A percentile compares a stretch with the other conserved stretches of the same genome.
phyloP scores from a whole-genome alignment of 2,888 invertebrate genomes.

The Polymixis lichenea region DNA sequence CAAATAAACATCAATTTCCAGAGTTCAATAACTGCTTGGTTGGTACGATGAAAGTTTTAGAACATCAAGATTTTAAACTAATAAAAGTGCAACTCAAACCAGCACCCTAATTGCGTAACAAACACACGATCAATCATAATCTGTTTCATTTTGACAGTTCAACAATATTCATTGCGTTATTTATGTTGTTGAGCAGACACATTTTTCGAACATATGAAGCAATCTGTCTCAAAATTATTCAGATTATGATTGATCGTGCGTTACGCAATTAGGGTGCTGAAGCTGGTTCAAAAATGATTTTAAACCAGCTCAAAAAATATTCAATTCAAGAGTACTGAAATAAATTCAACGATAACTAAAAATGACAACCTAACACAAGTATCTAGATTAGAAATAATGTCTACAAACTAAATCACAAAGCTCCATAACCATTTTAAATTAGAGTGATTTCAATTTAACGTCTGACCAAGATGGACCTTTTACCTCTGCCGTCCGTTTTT shows the following conservation, averaged over 20 bases:
- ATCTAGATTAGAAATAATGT: slow-evolving; percentile 8
- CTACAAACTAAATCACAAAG: slow-evolving; percentile 1
- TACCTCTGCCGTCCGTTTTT: slow-evolving; percentile 44
- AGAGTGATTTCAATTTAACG: slow-evolving; percentile 29
- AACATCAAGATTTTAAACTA: neutral
- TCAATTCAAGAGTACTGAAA: neutral
- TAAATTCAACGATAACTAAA: neutral
- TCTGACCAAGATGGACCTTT: slow-evolving; percentile 11
- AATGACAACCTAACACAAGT: neutral
- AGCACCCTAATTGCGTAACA: too few relatives aligned
- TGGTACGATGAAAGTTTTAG: slow-evolving; percentile 7
- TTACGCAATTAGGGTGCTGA: too few relatives aligned
- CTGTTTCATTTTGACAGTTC: too few relatives aligned
- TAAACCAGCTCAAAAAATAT: neutral
- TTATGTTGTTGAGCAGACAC: too few relatives aligned
- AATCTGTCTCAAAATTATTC: too few relatives aligned
- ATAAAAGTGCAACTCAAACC: neutral
- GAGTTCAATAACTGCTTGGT: slow-evolving; percentile 34
- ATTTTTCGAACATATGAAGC: too few relatives aligned
- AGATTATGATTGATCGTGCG: too few relatives aligned
- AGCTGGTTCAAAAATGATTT: neutral
- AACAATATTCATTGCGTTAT: too few relatives aligned
- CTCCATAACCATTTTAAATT: slow-evolving; percentile 24
- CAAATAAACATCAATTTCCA: slow-evolving; percentile 20
- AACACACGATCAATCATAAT: too few relatives aligned